Evolutionary conservation across 2,888 invertebrate species (phyloP), one percentile per base, ranked within the genome.

Genomic region (Alloscopus bannaensis): DNA sequence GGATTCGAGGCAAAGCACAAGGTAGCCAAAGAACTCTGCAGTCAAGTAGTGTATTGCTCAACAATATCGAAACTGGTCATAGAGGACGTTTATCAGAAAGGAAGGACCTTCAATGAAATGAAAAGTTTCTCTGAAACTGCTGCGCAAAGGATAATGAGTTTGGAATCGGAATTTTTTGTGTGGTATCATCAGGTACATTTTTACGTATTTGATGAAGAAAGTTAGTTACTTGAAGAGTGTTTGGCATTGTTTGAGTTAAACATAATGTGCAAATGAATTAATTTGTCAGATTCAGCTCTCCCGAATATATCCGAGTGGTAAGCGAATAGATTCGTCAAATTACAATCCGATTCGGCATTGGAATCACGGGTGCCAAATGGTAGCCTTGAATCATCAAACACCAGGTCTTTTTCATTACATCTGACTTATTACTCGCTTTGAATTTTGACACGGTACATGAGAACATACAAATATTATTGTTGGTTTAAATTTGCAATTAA

Each of bases 101-200:
- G 26, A 1, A 52, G 62, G 20, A 16, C 18, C 13, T 55, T 26
- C 0, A 55, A n/a, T 20, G 18, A 16, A 3, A 31, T 52, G 0
- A 76, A 76, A 28, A 77, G 77, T 45, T 40, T 77, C 1, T 36
- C 52, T 55, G 77, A 77, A 20, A 13, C 55, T 22, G 1, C 28
- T 1, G 76, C 62, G 6, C 31, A 29, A 6, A 47, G 42, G 29
- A 0, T 69, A 11, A 42, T 76, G 13, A 16, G 52, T 11, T 11
- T 42, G 1, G n/a, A 22, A 0, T 24, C 76, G 0, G 6, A 20
- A 6, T 69, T 45, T 24, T 76, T 60, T 28, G 69, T 76, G 22
- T 76, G 68, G 76, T 69, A 69, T n/a, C 76, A 76, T 29, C 55
- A 73, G 65, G 57, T 57, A 22, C 3, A 47, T 36, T 36, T 36